These are phyloP conservation scores for Apaloderma vittatum DNA, from an alignment of 2,113 vertebrate genomes.

Conservation along the genomic window DNA sequence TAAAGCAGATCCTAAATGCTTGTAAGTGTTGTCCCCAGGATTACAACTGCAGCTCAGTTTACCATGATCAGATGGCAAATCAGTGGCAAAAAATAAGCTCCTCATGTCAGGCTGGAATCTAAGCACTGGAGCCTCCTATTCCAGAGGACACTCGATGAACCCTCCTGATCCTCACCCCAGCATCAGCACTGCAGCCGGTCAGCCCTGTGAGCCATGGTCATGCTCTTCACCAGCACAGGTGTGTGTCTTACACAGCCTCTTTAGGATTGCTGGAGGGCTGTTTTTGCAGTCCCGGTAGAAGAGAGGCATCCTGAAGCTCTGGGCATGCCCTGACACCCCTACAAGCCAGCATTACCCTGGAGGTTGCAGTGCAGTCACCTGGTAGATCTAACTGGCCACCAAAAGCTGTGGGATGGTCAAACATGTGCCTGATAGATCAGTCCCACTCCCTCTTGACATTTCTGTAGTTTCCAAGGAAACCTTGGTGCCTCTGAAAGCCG, in stretches of 20 bases:
- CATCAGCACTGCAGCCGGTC: neutral
- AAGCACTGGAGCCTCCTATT: neutral
- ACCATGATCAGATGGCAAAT: neutral
- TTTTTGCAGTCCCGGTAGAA: neutral
- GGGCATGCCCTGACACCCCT: neutral
- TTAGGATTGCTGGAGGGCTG: neutral
- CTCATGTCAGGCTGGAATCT: neutral
- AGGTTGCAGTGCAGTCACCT: accelerated
- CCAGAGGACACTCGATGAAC: neutral
- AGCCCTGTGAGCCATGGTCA: neutral
- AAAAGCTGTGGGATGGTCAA: neutral
- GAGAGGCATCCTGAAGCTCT: neutral
- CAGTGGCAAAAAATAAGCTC: neutral
- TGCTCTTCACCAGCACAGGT: neutral
- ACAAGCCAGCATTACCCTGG: neutral
- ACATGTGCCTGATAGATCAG: neutral
- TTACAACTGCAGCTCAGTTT: neutral
- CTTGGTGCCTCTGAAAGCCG: neutral
- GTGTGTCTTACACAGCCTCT: neutral
- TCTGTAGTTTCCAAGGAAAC: slow-evolving; percentile 54
- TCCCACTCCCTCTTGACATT: neutral
- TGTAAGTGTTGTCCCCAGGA: neutral
- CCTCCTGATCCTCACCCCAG: neutral
- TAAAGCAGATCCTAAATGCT: neutral
- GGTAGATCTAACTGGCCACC: neutral